Base-by-base conservation (phyloP, 1,140 invertebrate genomes). In the Drosophila subobscura region DNA sequence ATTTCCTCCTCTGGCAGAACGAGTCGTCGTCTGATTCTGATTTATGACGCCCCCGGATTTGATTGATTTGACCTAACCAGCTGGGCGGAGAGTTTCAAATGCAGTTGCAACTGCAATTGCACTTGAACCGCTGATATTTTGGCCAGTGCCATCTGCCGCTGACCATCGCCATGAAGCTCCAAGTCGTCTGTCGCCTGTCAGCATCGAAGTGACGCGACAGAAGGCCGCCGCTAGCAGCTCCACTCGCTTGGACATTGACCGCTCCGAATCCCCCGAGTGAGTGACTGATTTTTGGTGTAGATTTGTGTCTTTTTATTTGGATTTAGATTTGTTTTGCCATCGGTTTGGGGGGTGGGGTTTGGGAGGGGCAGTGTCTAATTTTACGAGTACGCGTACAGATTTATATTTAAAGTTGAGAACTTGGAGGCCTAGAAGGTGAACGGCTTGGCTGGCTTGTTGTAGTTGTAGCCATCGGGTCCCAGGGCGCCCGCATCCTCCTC, bases 91-190 rank as follows among this genome's bases (percentile, higher is more conserved):
- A 53, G 29, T 37, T 40, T 41, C 41, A 47, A 40, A 40, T 40
- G 25, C 50, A 20, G 16, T 51, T 7, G 23, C 20, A 25, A 27
- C 5, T 41, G 57, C 47, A 49, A 53, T 41, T 86, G 81, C 81
- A 83, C 81, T 86, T 88, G 81, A 88, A 88, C 81, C 59, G 46
- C 27, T 86, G 83, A 49, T 79, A 83, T 88, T 81, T 84, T 20
- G 71, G 20, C 51, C 51, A 47, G 56, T 46, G 46, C 53, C 64
- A 76, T 72, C 55, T 83, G 75, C 75, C 42, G n/a, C 25, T 71
- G 75, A 75, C 75, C 72, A 57, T 61, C 72, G 45, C 60, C 45
- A 66, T 58, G 14, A 40, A 72, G 78, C 84, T 78, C 56, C 60
- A 37, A 41, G 84, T 65, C 79, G 70, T 22, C 47, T 88, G 83